These are phyloP conservation scores for Naso thynnoides DNA, from an alignment of 2,797 vertebrate genomes.

Conservation along the genomic window DNA sequence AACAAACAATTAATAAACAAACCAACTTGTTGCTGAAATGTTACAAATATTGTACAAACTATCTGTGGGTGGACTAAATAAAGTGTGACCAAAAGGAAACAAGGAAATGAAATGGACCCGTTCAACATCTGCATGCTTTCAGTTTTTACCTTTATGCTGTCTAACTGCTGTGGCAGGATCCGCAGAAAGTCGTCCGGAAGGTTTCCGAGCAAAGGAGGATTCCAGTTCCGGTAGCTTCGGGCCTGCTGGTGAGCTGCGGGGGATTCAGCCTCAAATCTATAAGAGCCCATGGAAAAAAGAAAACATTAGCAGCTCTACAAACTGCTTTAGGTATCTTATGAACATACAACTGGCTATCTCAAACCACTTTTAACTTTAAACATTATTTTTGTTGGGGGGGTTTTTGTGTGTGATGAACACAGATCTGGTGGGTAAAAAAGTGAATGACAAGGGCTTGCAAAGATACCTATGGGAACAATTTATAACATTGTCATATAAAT, in stretches of 20 bases:
- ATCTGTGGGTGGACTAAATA: too few species aligned
- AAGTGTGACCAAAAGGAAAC: too few species aligned
- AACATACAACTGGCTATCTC: not conserved
- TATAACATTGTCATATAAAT: not conserved
- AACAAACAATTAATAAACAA: too few species aligned
- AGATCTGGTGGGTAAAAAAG: not conserved
- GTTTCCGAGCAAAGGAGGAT: slow-evolving; percentile 93
- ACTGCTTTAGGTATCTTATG: not conserved
- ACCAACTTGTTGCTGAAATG: too few species aligned
- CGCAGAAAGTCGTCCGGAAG: slow-evolving; percentile 96
- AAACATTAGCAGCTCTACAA: slow-evolving; percentile 8
- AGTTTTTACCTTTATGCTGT: slow-evolving; percentile 86
- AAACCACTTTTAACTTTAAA: slow-evolving; percentile 11
- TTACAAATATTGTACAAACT: too few species aligned
- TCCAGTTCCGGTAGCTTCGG: slow-evolving; percentile 92
- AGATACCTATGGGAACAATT: not conserved
- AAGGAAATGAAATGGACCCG: not conserved
- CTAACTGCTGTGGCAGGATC: slow-evolving; percentile 92
- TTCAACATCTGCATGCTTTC: not conserved
- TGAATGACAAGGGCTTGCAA: not conserved
- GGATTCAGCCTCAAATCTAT: slow-evolving; percentile 86
- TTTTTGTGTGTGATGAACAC: too few species aligned
- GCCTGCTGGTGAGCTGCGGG: slow-evolving; percentile 77
- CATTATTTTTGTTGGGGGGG: too few species aligned
- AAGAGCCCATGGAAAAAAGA: slow-evolving; percentile 9